Evolutionary conservation across 2,113 vertebrate genomes (phyloP).

Genomic region (Cairina moschata): DNA sequence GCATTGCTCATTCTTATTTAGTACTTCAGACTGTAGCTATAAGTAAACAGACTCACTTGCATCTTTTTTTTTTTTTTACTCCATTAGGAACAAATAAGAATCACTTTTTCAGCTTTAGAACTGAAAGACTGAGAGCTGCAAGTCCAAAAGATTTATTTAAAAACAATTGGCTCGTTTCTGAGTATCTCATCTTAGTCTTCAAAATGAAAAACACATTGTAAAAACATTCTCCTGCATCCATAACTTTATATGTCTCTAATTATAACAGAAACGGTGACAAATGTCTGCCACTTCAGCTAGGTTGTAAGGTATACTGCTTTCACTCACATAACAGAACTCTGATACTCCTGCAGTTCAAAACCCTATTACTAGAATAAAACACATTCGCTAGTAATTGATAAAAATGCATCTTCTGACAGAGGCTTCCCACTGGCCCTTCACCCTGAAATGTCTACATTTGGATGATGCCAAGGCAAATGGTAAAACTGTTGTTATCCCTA

Average conservation of each 20-base stretch:
- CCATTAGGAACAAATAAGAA: background rate
- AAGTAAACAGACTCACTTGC: background rate
- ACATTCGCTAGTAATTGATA: background rate
- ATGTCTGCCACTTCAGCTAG: background rate
- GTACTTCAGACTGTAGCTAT: background rate
- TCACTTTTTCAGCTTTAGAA: background rate
- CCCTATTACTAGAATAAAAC: background rate
- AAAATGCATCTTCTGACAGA: background rate
- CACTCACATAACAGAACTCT: background rate
- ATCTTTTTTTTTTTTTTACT: background rate
- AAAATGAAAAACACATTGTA: background rate
- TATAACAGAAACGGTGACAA: background rate
- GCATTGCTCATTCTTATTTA: constrained; percentile 28
- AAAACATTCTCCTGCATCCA: background rate
- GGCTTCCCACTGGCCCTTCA: background rate
- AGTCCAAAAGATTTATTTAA: background rate
- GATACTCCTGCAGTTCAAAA: background rate
- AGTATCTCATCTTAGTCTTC: background rate
- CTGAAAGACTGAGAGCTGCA: background rate
- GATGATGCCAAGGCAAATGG: background rate
- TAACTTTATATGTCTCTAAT: background rate
- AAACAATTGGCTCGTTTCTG: background rate
- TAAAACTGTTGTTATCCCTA: background rate
- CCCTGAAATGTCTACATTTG: background rate
- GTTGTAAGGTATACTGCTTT: background rate